Conservation (phyloP, 2,888 invertebrate species). For the Monopis laevigella region DNA sequence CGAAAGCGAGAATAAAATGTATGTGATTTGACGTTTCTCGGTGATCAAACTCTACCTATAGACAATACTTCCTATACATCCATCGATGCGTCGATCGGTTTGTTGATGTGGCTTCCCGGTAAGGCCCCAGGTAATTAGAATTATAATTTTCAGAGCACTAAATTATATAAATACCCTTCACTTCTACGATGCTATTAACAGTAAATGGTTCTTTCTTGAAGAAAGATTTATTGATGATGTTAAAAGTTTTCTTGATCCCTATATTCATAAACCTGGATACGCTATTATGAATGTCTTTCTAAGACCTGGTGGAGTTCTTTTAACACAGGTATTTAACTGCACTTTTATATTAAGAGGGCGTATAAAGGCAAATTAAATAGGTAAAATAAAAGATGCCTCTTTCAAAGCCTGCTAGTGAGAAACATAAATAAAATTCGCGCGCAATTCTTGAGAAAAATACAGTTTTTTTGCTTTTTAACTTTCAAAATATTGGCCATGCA, state of each 20-base stretch:
- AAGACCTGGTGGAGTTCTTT: conserved; percentile 31
- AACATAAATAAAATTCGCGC: no score
- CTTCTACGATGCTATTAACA: conserved; percentile 38
- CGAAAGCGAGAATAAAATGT: no score
- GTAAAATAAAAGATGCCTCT: background rate
- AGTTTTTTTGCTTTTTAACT: no score
- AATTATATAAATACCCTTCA: conserved; percentile 14
- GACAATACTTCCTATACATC: no score
- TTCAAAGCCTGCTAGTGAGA: no score
- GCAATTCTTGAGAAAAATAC: no score
- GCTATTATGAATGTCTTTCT: conserved; percentile 35
- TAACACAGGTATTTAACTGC: conserved; percentile 35
- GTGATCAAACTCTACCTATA: no score
- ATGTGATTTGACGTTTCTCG: no score
- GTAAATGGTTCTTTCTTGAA: conserved; percentile 22
- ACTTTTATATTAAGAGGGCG: background rate
- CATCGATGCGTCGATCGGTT: no score
- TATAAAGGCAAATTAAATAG: background rate
- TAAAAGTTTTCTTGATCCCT: conserved; percentile 31
- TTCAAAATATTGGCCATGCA: no score
- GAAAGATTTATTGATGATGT: conserved; percentile 25
- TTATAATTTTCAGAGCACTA: background rate
- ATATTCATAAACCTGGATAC: conserved; percentile 35
- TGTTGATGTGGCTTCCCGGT: no score
- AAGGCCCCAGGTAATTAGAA: no score